Base-by-base conservation (phyloP, 2,888 invertebrate genomes). In the Malacosoma neustria region DNA sequence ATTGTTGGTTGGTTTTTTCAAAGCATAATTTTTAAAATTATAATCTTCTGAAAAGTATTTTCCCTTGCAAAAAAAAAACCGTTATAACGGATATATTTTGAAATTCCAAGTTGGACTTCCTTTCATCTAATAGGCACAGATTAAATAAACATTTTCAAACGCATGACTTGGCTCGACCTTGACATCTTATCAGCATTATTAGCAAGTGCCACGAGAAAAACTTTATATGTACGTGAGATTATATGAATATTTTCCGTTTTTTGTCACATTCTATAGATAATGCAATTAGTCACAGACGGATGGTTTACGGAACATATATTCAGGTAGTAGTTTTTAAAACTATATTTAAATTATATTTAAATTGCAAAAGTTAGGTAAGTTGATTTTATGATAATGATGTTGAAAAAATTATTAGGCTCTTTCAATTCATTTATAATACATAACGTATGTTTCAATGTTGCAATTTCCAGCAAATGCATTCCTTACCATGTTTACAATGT, bases 401-500 rank as follows among this genome's bases (percentile, higher is more conserved):
- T n/a, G n/a, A n/a, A n/a, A n/a, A n/a, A n/a, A n/a, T n/a, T n/a
- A n/a, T n/a, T n/a, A n/a, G n/a, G n/a, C n/a, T n/a, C n/a, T n/a
- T n/a, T n/a, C n/a, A n/a, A n/a, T n/a, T n/a, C n/a, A n/a, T n/a
- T n/a, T n/a, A n/a, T n/a, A n/a, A n/a, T n/a, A n/a, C n/a, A n/a
- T n/a, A n/a, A n/a, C n/a, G n/a, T n/a, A n/a, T n/a, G n/a, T n/a
- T n/a, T n/a, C n/a, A n/a, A n/a, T n/a, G n/a, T n/a, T n/a, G n/a
- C n/a, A n/a, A n/a, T n/a, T n/a, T n/a, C 5, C 22, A 22, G 6
- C 22, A 34, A 36, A 34, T 32, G 33, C 36, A 39, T 33, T 38
- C 40, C 33, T 33, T 38, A 35, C 41, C 30, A 33, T 41, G 41
- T 39, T 32, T 34, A 41, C 34, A 34, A n/a, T 11, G 14, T 33